A percentile compares a stretch with the other conserved stretches of the same genome.
These are phyloP conservation scores for Drosophila quinaria DNA, from an alignment of 2,888 invertebrate genomes.

Conservation along the genomic window DNA sequence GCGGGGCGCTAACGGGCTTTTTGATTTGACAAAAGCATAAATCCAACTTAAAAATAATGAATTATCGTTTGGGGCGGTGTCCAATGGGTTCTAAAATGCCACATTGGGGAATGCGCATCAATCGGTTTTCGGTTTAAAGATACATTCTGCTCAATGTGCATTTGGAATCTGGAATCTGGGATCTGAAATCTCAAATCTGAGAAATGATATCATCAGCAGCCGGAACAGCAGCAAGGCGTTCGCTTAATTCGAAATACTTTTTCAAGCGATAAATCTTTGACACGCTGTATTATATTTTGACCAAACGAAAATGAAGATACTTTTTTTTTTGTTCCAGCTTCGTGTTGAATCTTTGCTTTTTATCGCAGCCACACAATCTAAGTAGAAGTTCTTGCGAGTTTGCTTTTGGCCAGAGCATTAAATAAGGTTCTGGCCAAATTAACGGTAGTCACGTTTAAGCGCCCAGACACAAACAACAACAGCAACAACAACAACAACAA, in stretches of 20 bases:
- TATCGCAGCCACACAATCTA: slow-evolving; percentile 53
- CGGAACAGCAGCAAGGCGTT: slow-evolving; percentile 20
- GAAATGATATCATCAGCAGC: slow-evolving; percentile 60
- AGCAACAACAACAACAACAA: slow-evolving; percentile 9
- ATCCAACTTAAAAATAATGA: slow-evolving; percentile 43
- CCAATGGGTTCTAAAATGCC: slow-evolving; percentile 20
- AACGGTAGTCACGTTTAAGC: slow-evolving; percentile 76
- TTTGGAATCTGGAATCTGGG: slow-evolving; percentile 9
- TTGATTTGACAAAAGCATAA: slow-evolving; percentile 51
- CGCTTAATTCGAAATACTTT: slow-evolving; percentile 63
- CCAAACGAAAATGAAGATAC: slow-evolving; percentile 51
- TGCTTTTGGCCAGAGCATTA: slow-evolving; percentile 52
- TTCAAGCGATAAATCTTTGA: slow-evolving; percentile 69
- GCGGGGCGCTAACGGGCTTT: slow-evolving; percentile 66
- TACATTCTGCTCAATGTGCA: slow-evolving; percentile 23
- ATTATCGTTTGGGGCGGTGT: slow-evolving; percentile 29
- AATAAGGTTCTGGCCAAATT: slow-evolving; percentile 72
- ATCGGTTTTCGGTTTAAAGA: slow-evolving; percentile 11
- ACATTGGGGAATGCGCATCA: slow-evolving; percentile 27
- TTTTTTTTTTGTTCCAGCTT: slow-evolving; percentile 29
- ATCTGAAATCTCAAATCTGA: slow-evolving; percentile 33
- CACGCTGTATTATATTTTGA: slow-evolving; percentile 45
- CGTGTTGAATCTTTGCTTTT: slow-evolving; percentile 30
- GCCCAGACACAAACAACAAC: slow-evolving; percentile 57
- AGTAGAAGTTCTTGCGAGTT: slow-evolving; percentile 45